Conservation (phyloP, 2,113 vertebrate species). For the Lonchura striata region DNA sequence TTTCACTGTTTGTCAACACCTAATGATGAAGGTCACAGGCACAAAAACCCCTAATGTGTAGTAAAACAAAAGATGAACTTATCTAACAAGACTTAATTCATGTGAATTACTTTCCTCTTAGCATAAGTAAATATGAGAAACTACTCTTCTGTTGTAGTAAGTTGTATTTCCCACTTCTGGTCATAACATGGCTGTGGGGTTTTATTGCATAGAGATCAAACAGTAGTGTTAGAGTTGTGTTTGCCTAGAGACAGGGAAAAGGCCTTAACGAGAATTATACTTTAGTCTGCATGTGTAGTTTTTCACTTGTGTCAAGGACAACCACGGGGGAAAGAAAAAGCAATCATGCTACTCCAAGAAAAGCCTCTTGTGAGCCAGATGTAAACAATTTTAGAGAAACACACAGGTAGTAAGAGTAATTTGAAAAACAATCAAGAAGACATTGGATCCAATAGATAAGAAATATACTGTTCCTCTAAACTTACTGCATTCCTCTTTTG, state of each 20-base stretch:
- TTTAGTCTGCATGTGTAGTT: not conserved
- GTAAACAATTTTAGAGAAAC: not conserved
- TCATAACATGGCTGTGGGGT: not conserved
- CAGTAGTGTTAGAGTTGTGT: rapidly evolving
- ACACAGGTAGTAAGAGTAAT: not conserved
- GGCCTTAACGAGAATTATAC: not conserved
- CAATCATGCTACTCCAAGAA: not conserved
- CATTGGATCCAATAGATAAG: not conserved
- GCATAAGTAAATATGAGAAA: not conserved
- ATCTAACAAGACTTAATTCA: not conserved
- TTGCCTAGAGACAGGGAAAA: not conserved
- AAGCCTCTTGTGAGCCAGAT: not conserved
- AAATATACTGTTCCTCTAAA: not conserved
- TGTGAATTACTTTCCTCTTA: not conserved
- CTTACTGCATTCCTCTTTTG: not conserved
- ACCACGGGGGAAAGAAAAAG: not conserved
- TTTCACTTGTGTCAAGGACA: not conserved
- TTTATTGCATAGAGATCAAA: not conserved
- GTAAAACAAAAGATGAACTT: not conserved
- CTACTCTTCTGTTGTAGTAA: not conserved
- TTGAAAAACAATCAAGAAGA: not conserved
- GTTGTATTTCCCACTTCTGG: not conserved
- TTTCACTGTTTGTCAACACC: not conserved
- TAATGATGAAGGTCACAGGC: not conserved
- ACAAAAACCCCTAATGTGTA: not conserved